Evolutionary conservation across 2,797 vertebrate species (phyloP).

Genomic region (Poeciliopsis turneri): DNA sequence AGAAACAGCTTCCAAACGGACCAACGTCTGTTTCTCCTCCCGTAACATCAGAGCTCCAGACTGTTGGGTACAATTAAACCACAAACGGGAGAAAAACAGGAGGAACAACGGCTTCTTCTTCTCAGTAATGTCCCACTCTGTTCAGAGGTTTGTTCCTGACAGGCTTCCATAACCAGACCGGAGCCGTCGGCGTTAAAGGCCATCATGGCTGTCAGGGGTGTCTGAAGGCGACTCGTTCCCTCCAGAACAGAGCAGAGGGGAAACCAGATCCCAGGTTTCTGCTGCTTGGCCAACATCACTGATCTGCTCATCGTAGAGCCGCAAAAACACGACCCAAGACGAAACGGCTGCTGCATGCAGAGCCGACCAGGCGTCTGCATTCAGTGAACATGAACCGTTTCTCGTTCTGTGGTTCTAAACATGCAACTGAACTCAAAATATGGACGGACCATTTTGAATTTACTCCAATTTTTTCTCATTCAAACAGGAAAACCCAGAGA

Average conservation of each 20-base stretch:
- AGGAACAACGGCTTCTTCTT: slow-evolving; percentile 25
- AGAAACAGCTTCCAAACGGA: slow-evolving; percentile 52
- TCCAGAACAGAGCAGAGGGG: slow-evolving; percentile 38
- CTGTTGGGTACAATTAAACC: slow-evolving; percentile 48
- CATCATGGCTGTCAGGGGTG: slow-evolving; percentile 56
- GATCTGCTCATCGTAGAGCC: slow-evolving; percentile 37
- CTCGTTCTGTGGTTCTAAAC: neutral
- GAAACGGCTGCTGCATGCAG: neutral
- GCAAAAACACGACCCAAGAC: slow-evolving; percentile 13
- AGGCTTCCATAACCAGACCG: slow-evolving; percentile 51
- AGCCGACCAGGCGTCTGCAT: neutral
- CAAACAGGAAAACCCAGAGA: neutral
- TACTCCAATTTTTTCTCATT: neutral
- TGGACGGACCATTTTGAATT: neutral
- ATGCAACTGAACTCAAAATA: neutral
- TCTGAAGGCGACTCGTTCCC: slow-evolving; percentile 57
- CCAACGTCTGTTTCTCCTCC: slow-evolving; percentile 47
- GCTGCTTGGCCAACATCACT: slow-evolving; percentile 21
- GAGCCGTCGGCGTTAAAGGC: slow-evolving; percentile 53
- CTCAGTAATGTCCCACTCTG: slow-evolving; percentile 24
- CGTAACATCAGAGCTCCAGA: slow-evolving; percentile 39
- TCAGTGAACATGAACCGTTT: neutral
- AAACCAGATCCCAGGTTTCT: slow-evolving; percentile 28
- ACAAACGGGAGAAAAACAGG: slow-evolving; percentile 25
- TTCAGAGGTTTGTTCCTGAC: slow-evolving; percentile 46